Evolutionary conservation across 2,888 invertebrate species (phyloP).

Genomic region (Strigamia crassipes): DNA sequence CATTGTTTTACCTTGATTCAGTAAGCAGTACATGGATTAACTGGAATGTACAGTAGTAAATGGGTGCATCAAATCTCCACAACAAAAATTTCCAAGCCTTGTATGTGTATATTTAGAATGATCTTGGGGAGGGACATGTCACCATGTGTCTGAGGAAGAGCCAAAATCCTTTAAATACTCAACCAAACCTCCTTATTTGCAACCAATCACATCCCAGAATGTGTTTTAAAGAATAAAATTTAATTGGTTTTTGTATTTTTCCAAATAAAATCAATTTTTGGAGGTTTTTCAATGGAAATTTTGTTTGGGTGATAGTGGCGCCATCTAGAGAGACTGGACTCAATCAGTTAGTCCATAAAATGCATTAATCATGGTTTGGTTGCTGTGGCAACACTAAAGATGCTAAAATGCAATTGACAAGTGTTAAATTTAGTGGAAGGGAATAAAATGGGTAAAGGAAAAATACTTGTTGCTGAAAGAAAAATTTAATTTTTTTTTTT

Average conservation of each 20-base stretch:
- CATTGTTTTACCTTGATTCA: conserved; percentile 2
- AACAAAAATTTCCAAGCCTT: neutral
- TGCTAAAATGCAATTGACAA: conserved; percentile 2
- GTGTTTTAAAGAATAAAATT: too few species aligned
- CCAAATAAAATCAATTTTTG: too few species aligned
- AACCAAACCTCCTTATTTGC: too few species aligned
- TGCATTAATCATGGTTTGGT: neutral
- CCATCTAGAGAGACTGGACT: neutral
- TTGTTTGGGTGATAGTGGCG: neutral
- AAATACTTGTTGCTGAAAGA: neutral
- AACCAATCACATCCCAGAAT: too few species aligned
- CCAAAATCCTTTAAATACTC: too few species aligned
- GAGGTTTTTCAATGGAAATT: neutral
- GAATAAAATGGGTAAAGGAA: neutral
- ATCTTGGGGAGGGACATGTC: neutral
- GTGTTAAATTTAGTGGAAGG: neutral
- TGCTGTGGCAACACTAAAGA: neutral
- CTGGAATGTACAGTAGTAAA: neutral
- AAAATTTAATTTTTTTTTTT: too few species aligned
- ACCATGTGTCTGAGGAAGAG: too few species aligned
- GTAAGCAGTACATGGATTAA: neutral
- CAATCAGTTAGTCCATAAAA: neutral
- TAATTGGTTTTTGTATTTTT: too few species aligned
- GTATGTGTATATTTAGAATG: neutral
- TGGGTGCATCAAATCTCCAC: neutral